Base-by-base conservation (phyloP, 2,888 invertebrate genomes). In the Megamerina dolium region DNA sequence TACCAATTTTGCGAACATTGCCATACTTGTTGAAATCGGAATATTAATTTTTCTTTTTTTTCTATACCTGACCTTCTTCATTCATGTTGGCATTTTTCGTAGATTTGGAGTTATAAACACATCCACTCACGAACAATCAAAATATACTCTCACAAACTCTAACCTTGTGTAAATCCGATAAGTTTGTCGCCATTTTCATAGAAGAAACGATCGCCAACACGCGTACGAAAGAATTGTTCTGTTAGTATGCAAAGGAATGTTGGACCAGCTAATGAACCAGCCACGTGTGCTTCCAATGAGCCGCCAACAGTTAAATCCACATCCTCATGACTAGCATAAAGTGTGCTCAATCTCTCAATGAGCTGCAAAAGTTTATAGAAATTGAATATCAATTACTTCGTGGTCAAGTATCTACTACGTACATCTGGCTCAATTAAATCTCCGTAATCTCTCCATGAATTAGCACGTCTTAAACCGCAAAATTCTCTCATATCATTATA, bases 241-340 rank as follows among this genome's bases (percentile, higher is more conserved):
- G 85, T 85, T 4, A 93, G 73, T 52, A 94, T 85, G 63, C 92
- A 92, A 3, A 89, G 77, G 76, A 86, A 91, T 0, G 92, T 91
- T 2, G 92, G 92, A 0, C 94, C 93, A 0, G 85, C 78, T 35
- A 86, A 75, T 0, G 90, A 81, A 1, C 85, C 89, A 0, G 80
- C 79, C 2, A 89, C 83, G 45, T 83, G 82, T 2, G 72, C 70
- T 69, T 94, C 94, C 38, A 91, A 64, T 0, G 89, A 81, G 1
- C 85, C 92, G 2, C 85, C 94, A 6, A 91, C 86, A 12, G 87
- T 87, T 43, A 93, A 66, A 56, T 94, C 93, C 2, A 94, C 85
- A 66, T 93, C 92, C 41, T 87, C 82, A 0, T 82, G 82, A 34
- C 76, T 76, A 46, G 79, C 80, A 70, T 88, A 89, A 1, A 87